Base-by-base conservation (phyloP, 2,888 invertebrate species). In the Aphodius granarius region DNA sequence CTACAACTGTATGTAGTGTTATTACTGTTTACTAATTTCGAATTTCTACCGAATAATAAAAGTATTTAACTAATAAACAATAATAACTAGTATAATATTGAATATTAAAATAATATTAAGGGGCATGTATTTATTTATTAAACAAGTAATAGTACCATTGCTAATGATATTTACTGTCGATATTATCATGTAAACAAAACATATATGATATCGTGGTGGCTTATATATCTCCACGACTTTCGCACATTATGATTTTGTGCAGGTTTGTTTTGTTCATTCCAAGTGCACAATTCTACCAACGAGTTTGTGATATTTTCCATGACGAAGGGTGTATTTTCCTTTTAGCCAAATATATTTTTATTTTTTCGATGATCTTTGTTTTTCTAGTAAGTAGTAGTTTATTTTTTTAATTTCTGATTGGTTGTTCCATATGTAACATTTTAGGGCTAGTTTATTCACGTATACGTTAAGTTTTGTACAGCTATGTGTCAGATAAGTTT, bases 121-220 rank as follows among this genome's bases (percentile, higher is more conserved):
- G 73, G 73, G 71, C 73, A 76, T 76, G 73, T 76, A 66, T 76
- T 76, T 76, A 71, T 76, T 76, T 76, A 73, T 76, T 70, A 43
- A 43, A 6, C 43, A 43, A 43, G 43, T 43, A 43, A 13, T 43
- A 43, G 43, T 43, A 43, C 3, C 43, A 43, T 9, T 73, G 75
- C 73, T 76, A 73, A 71, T 66, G 63, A 66, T 72, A 71, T 70
- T 63, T 63, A 71, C 65, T 74, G 71, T 74, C 74, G 71, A 64
- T 70, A 74, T 73, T 72, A 63, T 17, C 23, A 23, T 71, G 65
- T 73, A 73, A n/a, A 72, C 72, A 71, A 73, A 22, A 73, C 62
- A 74, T 74, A 19, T 17, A 70, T 74, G 23, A 68, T 68, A 63
- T 71, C 18, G 71, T 65, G 15, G 64, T 74, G 70, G 63, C 64